Evolutionary conservation across 2,888 invertebrate species (phyloP), one percentile per base, ranked within the genome.

Genomic region (Ypsolopha scabrella): DNA sequence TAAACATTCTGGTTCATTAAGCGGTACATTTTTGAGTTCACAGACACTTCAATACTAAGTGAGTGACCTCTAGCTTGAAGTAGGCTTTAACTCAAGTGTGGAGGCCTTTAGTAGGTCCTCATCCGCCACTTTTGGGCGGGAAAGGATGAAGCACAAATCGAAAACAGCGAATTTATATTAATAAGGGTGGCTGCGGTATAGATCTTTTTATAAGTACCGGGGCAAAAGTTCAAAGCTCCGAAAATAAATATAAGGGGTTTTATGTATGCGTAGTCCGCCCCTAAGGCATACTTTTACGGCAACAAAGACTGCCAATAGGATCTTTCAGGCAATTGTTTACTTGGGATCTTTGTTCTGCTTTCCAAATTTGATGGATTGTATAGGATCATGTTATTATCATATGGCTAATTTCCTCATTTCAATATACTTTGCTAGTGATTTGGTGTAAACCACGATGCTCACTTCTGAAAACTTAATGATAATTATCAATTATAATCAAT

Each of bases 121-220:
- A 24, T 3, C 24, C 24, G 24, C 24, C 24, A 24, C 24, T 24
- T 24, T 24, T 24, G 24, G 24, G 24, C 4, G 24, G 24, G 24
- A 24, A 24, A 24, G 2, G 24, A 24, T 24, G 24, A 3, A 24
- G 24, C 53, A 62, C 58, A 62, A 61, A 62, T 67, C 61, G 64
- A 63, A 66, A 62, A 57, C 58, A 58, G 60, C 51, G 61, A 64
- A 67, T 66, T 63, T 65, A 60, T 67, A 67, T 66, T 61, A 65
- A 67, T 56, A 55, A 52, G 56, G 54, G 54, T 53, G 54, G 52
- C 55, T 53, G 44, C 47, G 54, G 53, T 52, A 60, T 55, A 61
- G 61, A 62, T 60, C 64, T 60, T 61, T 24, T 61, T 61, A 52
- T 53, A 51, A 52, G 53, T 54, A 53, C 41, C 39, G 38, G 51